These are phyloP conservation scores for Dicyrtoma fusca DNA, from an alignment of 2,888 invertebrate genomes.

Conservation along the genomic window DNA sequence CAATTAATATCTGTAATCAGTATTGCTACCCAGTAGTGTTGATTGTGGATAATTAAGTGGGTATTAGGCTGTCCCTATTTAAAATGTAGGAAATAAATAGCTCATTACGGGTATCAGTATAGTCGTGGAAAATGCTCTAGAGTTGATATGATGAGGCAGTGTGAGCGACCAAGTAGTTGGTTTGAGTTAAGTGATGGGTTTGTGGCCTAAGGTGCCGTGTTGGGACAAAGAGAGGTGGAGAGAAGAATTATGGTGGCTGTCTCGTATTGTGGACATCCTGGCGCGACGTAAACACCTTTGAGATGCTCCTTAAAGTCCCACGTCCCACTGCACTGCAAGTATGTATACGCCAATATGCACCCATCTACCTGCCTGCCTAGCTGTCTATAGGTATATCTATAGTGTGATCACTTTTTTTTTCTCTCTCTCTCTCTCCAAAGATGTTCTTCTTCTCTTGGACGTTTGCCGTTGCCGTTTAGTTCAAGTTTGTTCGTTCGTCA, in stretches of 20 bases:
- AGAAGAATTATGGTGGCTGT: conserved; percentile 55
- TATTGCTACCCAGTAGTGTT: too few species aligned
- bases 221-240: conserved; percentile 46
- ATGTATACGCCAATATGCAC: too few species aligned
- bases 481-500: conserved; percentile 13
- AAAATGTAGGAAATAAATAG: not conserved
- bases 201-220: conserved; percentile 31
- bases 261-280: conserved; percentile 55
- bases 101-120: too few species aligned
- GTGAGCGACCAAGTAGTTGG: not conserved
- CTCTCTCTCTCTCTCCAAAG: not conserved
- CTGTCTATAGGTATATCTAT: conserved; percentile 17
- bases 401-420: too few species aligned
- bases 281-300: conserved; percentile 50
- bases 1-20: too few species aligned
- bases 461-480: too few species aligned
- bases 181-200: conserved; percentile 41
- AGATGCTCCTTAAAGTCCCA: conserved; percentile 33
- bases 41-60: too few species aligned
- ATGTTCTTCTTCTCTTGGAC: too few species aligned
- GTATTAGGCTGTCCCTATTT: not conserved
- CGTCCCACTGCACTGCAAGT: conserved; percentile 12
- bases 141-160: too few species aligned
- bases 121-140: too few species aligned
- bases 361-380: conserved; percentile 21